Base-by-base conservation (phyloP, 1,140 invertebrate genomes). In the Drosophila gunungcola region DNA sequence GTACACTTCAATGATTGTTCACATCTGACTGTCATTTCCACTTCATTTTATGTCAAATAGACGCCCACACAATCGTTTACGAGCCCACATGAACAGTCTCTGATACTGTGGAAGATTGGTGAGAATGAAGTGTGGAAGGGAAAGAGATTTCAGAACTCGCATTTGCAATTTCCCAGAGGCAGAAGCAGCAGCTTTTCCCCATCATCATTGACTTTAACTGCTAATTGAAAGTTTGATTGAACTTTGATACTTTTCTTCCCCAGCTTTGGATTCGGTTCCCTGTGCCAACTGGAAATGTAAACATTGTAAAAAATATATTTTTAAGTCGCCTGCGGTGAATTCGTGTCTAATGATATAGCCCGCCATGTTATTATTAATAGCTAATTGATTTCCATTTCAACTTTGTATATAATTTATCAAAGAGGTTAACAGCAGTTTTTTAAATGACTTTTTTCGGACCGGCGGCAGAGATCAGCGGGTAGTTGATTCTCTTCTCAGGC, bases 181-280 rank as follows among this genome's bases (percentile, higher is more conserved):
- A 53, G 36, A 42, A 48, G 52, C 49, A 32, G 27, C 46, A 67
- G 61, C 68, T 73, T 73, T 69, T 73, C 57, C 29, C 45, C 51
- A 73, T 73, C 56, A 73, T 29, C 70, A 57, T 86, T 49, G 76
- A 64, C 49, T 82, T 88, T 88, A 79, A 85, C 78, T 85, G 82
- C 82, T 83, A 86, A 86, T 86, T 88, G 83, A 82, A 85, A 86
- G 73, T 76, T 76, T 76, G 54, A 60, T 76, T 76, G 46, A 52
- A 68, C 51, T 70, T 70, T 69, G 36, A 69, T 69, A 69, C 51
- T 45, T 64, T 67, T 52, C n/a, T 32, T 29, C 10, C 41, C 29
- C 10, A 39, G 45, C 10, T 54, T 55, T 16, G 36, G 38, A 13
- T 29, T 25, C 9, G 6, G 25, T 13, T 39, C 12, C 63, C 45